phyloP scores from a whole-genome alignment of 2,113 vertebrate genomes.

The Bubo bubo region DNA sequence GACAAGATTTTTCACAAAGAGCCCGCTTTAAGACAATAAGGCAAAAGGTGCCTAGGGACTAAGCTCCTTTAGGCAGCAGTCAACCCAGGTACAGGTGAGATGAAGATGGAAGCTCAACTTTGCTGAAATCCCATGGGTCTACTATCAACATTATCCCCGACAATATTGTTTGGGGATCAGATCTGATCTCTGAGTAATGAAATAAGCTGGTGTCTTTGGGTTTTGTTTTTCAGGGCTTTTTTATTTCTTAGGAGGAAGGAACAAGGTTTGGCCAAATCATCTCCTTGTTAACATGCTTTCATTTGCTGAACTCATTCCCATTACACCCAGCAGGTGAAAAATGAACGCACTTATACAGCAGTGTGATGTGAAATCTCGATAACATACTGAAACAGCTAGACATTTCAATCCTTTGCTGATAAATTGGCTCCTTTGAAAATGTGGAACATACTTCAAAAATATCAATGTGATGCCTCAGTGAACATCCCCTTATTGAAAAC shows the following conservation, averaged over 20 bases:
- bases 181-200: neutral
- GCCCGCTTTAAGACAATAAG: neutral
- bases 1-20: neutral
- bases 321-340: slow-evolving; percentile 6
- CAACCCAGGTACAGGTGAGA: neutral
- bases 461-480: slow-evolving; percentile 35
- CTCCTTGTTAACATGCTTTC: neutral
- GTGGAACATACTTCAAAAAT: slow-evolving; percentile 24
- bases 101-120: neutral
- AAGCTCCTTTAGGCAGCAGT: neutral
- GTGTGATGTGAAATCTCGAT: neutral
- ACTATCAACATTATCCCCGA: neutral
- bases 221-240: neutral
- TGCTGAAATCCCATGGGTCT: neutral
- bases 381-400: neutral
- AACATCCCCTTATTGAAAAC: slow-evolving; percentile 35
- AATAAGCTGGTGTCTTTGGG: neutral
- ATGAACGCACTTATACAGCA: neutral
- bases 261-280: neutral
- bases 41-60: neutral
- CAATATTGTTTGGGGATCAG: neutral
- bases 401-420: slow-evolving; percentile 27
- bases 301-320: neutral
- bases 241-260: neutral
- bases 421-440: slow-evolving; percentile 44